Evolutionary conservation across 2,113 vertebrate genomes (phyloP).

Genomic region (Marmota monax): DNA sequence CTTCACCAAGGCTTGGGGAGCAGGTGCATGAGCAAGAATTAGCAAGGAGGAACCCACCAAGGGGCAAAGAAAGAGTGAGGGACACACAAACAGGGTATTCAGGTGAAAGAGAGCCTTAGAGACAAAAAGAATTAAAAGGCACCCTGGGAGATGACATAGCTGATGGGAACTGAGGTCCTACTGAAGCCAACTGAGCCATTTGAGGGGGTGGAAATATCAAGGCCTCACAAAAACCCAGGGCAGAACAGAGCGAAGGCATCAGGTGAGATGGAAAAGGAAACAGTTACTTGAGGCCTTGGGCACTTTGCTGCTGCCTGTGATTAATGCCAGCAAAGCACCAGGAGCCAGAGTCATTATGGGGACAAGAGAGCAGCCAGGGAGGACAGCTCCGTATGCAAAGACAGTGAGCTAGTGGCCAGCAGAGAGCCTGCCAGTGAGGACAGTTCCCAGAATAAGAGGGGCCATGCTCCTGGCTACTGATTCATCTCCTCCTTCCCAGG

Average conservation of each 20-base stretch:
- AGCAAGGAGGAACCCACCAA: background rate
- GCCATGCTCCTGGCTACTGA: no score
- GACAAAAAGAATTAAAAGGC: background rate
- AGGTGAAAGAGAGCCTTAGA: background rate
- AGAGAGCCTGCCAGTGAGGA: background rate
- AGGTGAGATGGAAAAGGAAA: background rate
- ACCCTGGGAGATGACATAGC: accelerated
- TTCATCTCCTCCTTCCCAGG: background rate
- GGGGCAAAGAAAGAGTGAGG: background rate
- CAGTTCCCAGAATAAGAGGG: no score
- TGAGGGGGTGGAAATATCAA: background rate
- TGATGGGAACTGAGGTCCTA: background rate
- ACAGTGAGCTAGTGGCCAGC: background rate
- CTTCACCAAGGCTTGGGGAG: background rate
- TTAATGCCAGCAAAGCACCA: conserved; percentile 54
- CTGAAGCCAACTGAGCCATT: background rate
- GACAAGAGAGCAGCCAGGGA: background rate
- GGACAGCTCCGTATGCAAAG: background rate
- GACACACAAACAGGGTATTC: background rate
- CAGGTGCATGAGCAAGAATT: background rate
- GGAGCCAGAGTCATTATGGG: background rate
- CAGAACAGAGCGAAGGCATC: background rate
- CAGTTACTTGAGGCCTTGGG: background rate
- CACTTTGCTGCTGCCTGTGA: conserved; percentile 34
- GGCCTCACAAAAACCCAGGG: background rate